Percentiles rank a stretch among this genome's conserved stretches.
phyloP scores from a whole-genome alignment of 2,888 invertebrate genomes.

The Polyommatus iphigenia region DNA sequence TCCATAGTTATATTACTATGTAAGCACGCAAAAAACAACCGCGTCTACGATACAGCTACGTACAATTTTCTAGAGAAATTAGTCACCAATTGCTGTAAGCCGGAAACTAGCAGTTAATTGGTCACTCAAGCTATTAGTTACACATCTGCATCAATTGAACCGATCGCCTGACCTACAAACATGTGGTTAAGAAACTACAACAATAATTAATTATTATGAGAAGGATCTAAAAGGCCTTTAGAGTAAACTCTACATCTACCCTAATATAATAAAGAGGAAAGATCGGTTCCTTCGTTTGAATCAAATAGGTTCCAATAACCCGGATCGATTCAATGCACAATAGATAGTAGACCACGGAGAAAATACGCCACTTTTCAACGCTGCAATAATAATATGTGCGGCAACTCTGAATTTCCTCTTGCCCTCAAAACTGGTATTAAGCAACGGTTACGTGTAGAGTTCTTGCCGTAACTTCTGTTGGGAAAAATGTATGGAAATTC shows the following conservation, averaged over 20 bases:
- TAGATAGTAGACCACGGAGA: no score
- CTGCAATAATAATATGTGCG: no score
- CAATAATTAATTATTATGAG: not conserved
- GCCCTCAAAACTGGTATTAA: no score
- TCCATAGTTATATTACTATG: not conserved
- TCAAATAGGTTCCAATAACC: no score
- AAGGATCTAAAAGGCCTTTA: not conserved
- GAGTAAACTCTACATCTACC: not conserved
- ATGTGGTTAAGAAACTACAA: not conserved
- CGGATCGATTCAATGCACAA: no score
- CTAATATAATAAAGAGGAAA: not conserved
- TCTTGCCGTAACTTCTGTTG: no score
- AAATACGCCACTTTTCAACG: no score
- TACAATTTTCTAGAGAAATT: not conserved
- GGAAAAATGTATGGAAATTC: not conserved
- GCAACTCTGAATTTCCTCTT: no score
- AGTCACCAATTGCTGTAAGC: not conserved
- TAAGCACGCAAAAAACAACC: not conserved
- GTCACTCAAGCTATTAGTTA: not conserved
- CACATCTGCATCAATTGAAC: conserved; percentile 15
- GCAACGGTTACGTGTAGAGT: no score
- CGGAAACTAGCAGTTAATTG: conserved; percentile 13
- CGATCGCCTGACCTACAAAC: conserved; percentile 5
- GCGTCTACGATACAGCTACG: not conserved
- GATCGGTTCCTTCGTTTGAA: no score